Evolutionary conservation across 2,113 vertebrate species (phyloP), one percentile per base, ranked within the genome.

Genomic region (Albula goreensis): DNA sequence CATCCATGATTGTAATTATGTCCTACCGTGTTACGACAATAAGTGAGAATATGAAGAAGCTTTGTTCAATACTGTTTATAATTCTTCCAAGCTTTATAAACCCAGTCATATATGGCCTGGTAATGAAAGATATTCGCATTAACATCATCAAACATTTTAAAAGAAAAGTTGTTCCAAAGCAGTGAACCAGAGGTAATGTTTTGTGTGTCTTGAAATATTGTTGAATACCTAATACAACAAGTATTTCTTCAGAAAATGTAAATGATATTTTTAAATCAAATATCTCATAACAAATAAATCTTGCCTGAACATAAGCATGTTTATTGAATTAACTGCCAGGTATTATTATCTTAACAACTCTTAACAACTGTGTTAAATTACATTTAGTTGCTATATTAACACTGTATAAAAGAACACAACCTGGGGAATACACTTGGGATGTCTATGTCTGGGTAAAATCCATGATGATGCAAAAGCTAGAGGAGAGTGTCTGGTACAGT

Each of bases 21-120:
- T 88, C 84, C 51, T 48, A 87, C 0, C 88, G 92, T 3, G 89
- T 94, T 11, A 79, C 87, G 11, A 83, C 86, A 0, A 6, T 80
- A 1, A 85, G 90, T 7, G 77, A 51, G 0, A 91, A 92, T 60
- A n/a, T 93, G 1, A 92, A 86, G 83, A 94, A 90, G 50, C 90
- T 94, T 63, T 87, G 87, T 48, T 87, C 90, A 86, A 90, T 93
- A 31, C 2, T 93, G 17, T 50, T 87, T 0, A 52, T 92, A 49
- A 82, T 93, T 2, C 0, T 93, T 49, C 92, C 93, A 2, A 89
- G 92, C 2, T 51, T 85, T 0, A 6, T 90, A 2, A 93, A 93
- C 83, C 92, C 93, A 48, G 60, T 93, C 0, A 92, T 94, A 52
- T 94, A 94, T 0, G 92, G 93, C 50, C 84, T 94, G 77, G 82